Base-by-base conservation (phyloP, 2,113 vertebrate genomes). In the Benitochromis conjunctus region DNA sequence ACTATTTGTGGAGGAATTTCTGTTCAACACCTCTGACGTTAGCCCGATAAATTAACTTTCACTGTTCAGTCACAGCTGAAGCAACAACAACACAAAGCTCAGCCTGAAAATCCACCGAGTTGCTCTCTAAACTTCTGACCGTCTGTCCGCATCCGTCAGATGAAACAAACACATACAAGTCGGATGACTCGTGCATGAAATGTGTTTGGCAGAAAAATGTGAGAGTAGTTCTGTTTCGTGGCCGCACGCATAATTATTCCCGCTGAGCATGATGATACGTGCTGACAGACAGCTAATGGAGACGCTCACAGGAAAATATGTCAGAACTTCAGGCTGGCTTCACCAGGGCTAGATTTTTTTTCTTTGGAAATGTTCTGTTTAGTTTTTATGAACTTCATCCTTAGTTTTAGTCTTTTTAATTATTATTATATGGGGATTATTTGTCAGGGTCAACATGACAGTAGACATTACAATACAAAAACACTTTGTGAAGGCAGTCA, bases 361-460 rank as follows among this genome's bases (percentile, higher is more conserved):
- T 64, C 60, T 64, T 64, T 38, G 36, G 36, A 9, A 38, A 13
- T 64, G 19, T 64, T 64, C 12, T 38, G 34, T 21, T 62, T 62
- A 62, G 16, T 7, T 64, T 16, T 16, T 16, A 16, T 48, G 16
- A 6, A 3, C 14, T 14, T 46, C 46, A 48, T 14, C 3, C 13
- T 16, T 46, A 46, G 14, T 48, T 14, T 64, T 6, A 24, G 64
- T 43, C 64, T 69, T 69, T 43, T 24, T 69, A 9, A 24, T 69
- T 43, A 1, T 43, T 41, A 43, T 43, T 24, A 43, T 16, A 69
- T 0, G 0, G 60, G 34, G 6, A 38, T 38, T 64, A 64, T 21
- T 38, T 38, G 60, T 38, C 6, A 64, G 58, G 38, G 9, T 41
- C 38, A 36, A 62, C 0, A 62, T 9, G 9, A 62, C 2, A 0